phyloP scores from a whole-genome alignment of 2,113 vertebrate genomes.

The Dicaeum eximium region DNA sequence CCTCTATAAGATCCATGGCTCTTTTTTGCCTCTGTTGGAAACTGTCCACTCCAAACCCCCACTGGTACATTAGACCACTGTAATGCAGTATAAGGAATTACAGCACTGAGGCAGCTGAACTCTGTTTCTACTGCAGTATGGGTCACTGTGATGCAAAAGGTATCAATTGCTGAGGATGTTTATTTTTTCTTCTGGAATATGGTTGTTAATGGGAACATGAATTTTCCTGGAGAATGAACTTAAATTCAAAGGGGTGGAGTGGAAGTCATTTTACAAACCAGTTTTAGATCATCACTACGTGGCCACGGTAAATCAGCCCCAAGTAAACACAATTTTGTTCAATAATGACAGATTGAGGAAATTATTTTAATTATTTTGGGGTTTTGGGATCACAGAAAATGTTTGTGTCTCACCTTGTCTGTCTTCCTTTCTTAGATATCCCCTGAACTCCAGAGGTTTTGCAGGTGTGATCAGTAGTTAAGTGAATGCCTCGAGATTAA shows the following conservation, averaged over 20 bases:
- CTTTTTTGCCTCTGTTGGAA: background rate
- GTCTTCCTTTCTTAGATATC: background rate
- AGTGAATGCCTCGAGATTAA: background rate
- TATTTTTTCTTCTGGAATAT: background rate
- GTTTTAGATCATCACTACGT: background rate
- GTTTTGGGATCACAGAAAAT: background rate
- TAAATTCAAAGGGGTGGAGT: background rate
- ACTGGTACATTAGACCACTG: fast-evolving
- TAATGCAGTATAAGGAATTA: background rate
- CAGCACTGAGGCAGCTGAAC: background rate
- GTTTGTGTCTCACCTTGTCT: background rate
- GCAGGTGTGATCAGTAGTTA: background rate
- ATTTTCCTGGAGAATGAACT: background rate
- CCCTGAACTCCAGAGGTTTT: background rate
- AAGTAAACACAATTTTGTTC: background rate
- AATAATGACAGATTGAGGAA: background rate
- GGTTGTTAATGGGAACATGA: background rate
- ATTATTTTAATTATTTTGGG: background rate
- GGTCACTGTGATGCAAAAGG: background rate
- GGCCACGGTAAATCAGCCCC: background rate
- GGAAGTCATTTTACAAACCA: background rate
- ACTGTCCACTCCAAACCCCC: background rate
- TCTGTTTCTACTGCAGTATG: background rate
- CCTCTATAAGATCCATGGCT: background rate
- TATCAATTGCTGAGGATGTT: background rate